Conservation (phyloP, 1,140 invertebrate genomes). For the Whitmania pigra region DNA sequence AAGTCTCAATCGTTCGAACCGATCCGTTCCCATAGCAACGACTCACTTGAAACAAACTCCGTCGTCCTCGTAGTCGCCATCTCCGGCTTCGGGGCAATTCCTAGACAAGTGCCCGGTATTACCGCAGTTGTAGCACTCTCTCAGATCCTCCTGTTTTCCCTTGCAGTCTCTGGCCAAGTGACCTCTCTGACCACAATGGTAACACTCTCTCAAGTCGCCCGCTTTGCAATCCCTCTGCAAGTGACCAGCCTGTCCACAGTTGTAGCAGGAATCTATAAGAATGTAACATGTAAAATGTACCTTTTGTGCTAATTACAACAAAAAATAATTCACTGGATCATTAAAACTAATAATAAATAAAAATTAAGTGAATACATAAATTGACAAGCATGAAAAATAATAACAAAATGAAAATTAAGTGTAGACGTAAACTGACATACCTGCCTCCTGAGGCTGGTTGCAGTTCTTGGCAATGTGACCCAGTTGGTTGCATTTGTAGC, state of each 20-base stretch:
- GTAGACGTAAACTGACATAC: neutral
- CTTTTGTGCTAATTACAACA: neutral
- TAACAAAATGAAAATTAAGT: neutral
- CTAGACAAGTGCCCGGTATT: slow-evolving; percentile 42
- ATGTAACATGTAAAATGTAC: neutral
- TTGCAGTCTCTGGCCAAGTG: slow-evolving; percentile 77
- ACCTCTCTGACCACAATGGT: slow-evolving; percentile 72
- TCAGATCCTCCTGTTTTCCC: slow-evolving; percentile 20
- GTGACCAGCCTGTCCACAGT: slow-evolving; percentile 24
- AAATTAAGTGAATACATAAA: neutral
- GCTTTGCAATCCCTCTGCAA: slow-evolving; percentile 24
- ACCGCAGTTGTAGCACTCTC: slow-evolving; percentile 56
- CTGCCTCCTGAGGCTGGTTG: slow-evolving; percentile 20
- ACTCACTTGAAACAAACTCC: slow-evolving; percentile 15
- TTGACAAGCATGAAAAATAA: neutral
- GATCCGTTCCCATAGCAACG: neutral
- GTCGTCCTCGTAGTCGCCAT: slow-evolving; percentile 17
- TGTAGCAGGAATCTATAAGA: slow-evolving; percentile 24
- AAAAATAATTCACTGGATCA: neutral
- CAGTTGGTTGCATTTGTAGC: slow-evolving; percentile 70
- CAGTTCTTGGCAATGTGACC: slow-evolving; percentile 80
- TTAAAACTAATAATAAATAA: neutral
- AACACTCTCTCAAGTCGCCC: slow-evolving; percentile 47
- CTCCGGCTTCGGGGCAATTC: slow-evolving; percentile 37
- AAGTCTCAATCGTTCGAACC: too few relatives aligned